phyloP scores from a whole-genome alignment of 2,888 invertebrate species.

The Eurytoma adleriae region DNA sequence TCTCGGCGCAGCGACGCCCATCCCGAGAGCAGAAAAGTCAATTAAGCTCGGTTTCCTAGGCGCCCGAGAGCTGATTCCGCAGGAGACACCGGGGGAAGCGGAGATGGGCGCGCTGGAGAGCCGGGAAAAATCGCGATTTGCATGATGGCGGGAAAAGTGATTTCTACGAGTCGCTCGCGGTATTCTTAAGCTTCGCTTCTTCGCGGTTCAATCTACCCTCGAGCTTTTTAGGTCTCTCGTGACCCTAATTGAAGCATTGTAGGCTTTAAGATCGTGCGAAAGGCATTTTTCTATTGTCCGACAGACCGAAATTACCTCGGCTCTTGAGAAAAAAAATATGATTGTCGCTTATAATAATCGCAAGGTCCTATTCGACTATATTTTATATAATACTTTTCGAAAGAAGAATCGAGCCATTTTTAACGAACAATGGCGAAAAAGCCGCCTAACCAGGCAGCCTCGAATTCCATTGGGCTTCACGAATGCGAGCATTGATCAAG shows the following conservation, averaged over 20 bases:
- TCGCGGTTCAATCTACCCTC: background rate
- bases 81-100: background rate
- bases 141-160: background rate
- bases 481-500: too few relatives aligned
- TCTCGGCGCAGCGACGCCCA: constrained; percentile 30
- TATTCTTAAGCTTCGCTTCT: constrained; percentile 5
- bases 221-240: background rate
- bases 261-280: background rate
- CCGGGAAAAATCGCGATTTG: background rate
- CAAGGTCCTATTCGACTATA: too few relatives aligned
- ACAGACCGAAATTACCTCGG: background rate
- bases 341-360: too few relatives aligned
- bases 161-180: background rate
- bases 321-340: too few relatives aligned
- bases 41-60: constrained; percentile 46
- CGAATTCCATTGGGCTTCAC: too few relatives aligned
- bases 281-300: background rate
- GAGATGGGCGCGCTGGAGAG: background rate
- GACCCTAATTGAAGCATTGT: background rate
- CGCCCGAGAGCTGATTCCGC: constrained; percentile 29
- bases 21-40: constrained; percentile 32
- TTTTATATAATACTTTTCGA: too few relatives aligned
- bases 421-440: too few relatives aligned
- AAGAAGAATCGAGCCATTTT: too few relatives aligned
- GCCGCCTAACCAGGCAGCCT: too few relatives aligned